Percentiles rank a stretch among this genome's conserved stretches.
phyloP scores from a whole-genome alignment of 2,888 invertebrate genomes.

The Leptura quadrifasciata region DNA sequence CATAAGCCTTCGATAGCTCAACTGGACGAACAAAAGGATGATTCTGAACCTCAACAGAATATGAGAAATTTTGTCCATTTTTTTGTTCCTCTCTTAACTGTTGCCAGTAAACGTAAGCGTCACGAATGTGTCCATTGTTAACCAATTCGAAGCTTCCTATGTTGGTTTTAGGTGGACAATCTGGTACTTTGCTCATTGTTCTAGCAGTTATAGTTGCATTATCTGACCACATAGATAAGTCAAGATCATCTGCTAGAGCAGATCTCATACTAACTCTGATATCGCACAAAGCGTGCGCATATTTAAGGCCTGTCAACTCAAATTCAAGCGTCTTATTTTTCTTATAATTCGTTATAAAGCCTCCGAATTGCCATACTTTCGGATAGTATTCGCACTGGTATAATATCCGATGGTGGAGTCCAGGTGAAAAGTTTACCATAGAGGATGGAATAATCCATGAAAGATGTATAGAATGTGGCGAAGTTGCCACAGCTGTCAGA shows the following conservation, averaged over 20 bases:
- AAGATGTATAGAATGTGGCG: constrained; percentile 73
- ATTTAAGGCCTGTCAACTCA: constrained; percentile 77
- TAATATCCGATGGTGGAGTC: constrained; percentile 74
- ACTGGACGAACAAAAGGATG: constrained; percentile 71
- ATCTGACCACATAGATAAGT: constrained; percentile 83
- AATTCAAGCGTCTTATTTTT: constrained; percentile 57
- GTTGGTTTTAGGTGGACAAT: constrained; percentile 81
- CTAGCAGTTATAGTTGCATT: constrained; percentile 78
- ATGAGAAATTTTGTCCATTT: constrained; percentile 85
- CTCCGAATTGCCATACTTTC: constrained; percentile 70
- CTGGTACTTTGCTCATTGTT: constrained; percentile 79
- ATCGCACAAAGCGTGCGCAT: constrained; percentile 83
- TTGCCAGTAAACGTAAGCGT: constrained; percentile 87
- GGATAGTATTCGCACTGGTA: constrained; percentile 75
- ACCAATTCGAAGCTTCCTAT: constrained; percentile 83
- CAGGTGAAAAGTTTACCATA: constrained; percentile 75
- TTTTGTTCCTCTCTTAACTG: constrained; percentile 81
- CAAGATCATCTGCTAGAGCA: constrained; percentile 73
- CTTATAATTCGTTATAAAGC: constrained; percentile 45
- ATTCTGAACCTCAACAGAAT: constrained; percentile 76
- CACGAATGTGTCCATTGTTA: constrained; percentile 72
- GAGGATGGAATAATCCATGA: constrained; percentile 74
- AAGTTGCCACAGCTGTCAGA: constrained; percentile 72
- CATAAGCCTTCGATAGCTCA: constrained; percentile 78
- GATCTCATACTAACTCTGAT: constrained; percentile 83